These are phyloP conservation scores for Pseudotriccus pelzelni DNA, from an alignment of 2,797 vertebrate genomes.

Conservation along the genomic window DNA sequence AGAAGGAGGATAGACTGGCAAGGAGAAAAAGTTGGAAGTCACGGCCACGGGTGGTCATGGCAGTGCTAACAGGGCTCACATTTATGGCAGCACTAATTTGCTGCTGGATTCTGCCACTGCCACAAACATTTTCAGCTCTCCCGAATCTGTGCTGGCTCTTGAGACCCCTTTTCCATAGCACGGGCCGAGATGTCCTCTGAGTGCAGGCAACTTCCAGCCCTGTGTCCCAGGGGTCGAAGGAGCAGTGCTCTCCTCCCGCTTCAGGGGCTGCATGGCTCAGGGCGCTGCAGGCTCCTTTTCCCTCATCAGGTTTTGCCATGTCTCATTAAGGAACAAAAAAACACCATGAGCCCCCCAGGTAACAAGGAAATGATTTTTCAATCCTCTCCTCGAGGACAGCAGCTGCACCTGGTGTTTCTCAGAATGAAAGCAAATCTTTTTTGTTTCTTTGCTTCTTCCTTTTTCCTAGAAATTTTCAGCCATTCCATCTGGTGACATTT, in stretches of 20 bases:
- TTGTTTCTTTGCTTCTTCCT: background rate
- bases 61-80: background rate
- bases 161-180: background rate
- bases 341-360: background rate
- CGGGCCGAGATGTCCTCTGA: fast-evolving
- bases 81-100: background rate
- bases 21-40: fast-evolving
- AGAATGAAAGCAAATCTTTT: background rate
- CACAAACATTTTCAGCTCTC: background rate
- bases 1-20: background rate
- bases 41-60: background rate
- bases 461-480: conserved; percentile 19
- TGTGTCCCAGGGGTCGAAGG: fast-evolving
- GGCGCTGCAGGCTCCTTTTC: background rate
- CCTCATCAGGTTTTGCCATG: fast-evolving
- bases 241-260: background rate
- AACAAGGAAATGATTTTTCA: background rate
- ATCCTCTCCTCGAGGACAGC: background rate
- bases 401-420: background rate
- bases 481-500: background rate
- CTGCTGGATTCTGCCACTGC: background rate
- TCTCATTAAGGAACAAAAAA: background rate
- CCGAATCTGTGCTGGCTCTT: background rate
- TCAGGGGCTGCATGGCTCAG: background rate
- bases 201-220: background rate